These are phyloP conservation scores for Actinemys pallida DNA, from an alignment of 2,113 vertebrate genomes.

Conservation along the genomic window DNA sequence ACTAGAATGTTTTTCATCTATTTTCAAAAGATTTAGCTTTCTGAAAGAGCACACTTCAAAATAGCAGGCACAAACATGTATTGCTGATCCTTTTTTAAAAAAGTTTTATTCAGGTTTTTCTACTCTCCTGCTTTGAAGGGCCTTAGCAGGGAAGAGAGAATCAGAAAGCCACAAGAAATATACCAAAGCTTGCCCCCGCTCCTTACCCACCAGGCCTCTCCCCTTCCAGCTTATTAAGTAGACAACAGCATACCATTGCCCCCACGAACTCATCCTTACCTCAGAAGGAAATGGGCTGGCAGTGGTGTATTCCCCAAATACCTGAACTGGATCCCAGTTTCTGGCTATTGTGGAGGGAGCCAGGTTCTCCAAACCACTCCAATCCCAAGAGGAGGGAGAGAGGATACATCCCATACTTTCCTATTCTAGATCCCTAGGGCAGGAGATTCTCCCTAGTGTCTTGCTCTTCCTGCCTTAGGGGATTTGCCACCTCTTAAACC, in stretches of 20 bases:
- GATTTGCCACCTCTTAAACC: neutral
- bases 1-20: neutral
- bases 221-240: neutral
- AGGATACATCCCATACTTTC: neutral
- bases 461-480: accelerated
- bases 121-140: neutral
- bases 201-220: neutral
- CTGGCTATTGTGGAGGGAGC: neutral
- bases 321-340: neutral
- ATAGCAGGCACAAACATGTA: neutral
- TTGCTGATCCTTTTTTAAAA: neutral
- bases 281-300: neutral
- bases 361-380: neutral
- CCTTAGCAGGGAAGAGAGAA: accelerated
- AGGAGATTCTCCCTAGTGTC: neutral
- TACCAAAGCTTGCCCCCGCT: neutral
- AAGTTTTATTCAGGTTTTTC: neutral
- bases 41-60: neutral
- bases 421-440: neutral
- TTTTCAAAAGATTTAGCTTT: neutral
- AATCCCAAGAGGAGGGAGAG: neutral
- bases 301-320: neutral
- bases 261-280: neutral
- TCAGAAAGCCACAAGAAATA: neutral
- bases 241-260: neutral